phyloP scores from a whole-genome alignment of 2,113 vertebrate species.

The Cyprinus carpio region DNA sequence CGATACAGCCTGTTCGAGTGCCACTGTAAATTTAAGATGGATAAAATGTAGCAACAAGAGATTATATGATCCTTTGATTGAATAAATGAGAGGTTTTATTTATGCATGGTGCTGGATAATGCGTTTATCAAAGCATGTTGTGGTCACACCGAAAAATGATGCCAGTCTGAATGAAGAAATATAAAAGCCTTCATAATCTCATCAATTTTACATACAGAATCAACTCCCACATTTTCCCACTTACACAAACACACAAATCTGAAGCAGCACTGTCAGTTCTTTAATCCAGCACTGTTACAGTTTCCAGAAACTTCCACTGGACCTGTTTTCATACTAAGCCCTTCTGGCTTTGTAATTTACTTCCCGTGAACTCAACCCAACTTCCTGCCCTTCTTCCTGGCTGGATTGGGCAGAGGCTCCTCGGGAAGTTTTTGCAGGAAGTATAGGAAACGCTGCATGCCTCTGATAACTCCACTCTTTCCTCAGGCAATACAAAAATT shows the following conservation, averaged over 20 bases:
- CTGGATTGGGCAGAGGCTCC: constrained; percentile 54
- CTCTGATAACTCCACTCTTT: constrained; percentile 56
- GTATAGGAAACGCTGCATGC: constrained; percentile 56
- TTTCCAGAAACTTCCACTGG: constrained; percentile 47
- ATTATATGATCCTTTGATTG: background rate
- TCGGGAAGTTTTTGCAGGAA: constrained; percentile 62
- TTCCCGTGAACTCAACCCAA: constrained; percentile 58
- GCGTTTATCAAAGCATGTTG: constrained; percentile 11
- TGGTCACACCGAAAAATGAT: background rate
- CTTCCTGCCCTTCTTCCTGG: constrained; percentile 57
- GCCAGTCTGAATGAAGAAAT: constrained; percentile 22
- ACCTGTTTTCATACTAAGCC: constrained; percentile 39
- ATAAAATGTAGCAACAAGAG: background rate
- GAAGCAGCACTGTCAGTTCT: constrained; percentile 8
- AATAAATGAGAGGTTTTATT: constrained; percentile 12
- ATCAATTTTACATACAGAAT: constrained; percentile 26
- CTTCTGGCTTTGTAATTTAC: constrained; percentile 45
- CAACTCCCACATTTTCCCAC: constrained; percentile 4
- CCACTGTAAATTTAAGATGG: background rate
- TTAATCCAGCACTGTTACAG: constrained; percentile 1
- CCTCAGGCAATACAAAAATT: constrained; percentile 52
- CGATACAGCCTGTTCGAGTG: background rate
- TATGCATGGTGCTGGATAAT: background rate
- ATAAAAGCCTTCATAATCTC: constrained; percentile 1
- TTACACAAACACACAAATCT: constrained; percentile 11